A percentile compares a stretch with the other conserved stretches of the same genome.
Evolutionary conservation across 2,113 vertebrate species (phyloP).

Genomic region (Gopherus evgoodei): DNA sequence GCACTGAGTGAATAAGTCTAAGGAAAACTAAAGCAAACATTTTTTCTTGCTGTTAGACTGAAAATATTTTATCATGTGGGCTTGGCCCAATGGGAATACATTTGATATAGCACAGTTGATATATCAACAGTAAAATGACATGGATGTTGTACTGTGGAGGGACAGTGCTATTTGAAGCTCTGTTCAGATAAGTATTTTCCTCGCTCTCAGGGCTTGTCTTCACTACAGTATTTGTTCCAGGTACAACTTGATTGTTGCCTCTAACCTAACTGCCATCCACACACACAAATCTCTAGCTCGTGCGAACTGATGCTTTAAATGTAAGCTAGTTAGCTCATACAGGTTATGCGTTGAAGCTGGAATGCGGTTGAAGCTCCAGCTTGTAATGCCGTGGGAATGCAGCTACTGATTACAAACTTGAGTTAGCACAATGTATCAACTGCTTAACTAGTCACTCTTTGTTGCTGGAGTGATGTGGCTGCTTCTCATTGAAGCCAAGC

Average conservation of each 20-base stretch:
- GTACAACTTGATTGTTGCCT: background rate
- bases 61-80: background rate
- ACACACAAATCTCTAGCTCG: background rate
- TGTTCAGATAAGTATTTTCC: background rate
- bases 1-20: background rate
- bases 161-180: background rate
- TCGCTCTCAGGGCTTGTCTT: background rate
- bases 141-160: background rate
- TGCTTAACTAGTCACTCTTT: background rate
- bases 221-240: background rate
- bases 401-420: background rate
- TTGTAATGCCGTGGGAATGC: background rate
- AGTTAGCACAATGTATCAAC: background rate
- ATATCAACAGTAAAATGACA: background rate
- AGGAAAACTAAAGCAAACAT: background rate
- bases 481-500: background rate
- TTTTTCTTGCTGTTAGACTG: background rate
- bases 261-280: background rate
- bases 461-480: background rate
- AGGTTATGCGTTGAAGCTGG: background rate
- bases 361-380: background rate
- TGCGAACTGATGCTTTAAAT: background rate
- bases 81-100: too few relatives aligned
- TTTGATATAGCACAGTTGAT: background rate
- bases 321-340: background rate